phyloP scores from a whole-genome alignment of 2,797 vertebrate genomes.

The Syngnathus acus region DNA sequence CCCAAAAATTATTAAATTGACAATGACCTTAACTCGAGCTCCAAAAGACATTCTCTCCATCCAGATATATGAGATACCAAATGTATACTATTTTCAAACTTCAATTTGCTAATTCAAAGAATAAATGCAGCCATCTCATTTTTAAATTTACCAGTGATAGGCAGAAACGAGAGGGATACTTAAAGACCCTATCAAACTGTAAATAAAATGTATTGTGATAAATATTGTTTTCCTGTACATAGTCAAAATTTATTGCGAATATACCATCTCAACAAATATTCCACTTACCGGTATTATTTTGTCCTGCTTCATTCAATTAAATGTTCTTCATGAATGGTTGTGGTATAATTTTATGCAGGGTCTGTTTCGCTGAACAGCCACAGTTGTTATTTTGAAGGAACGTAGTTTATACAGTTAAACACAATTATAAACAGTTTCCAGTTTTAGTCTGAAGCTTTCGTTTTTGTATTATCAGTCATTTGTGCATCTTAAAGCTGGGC shows the following conservation, averaged over 20 bases:
- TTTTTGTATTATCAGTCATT: slow-evolving; percentile 49
- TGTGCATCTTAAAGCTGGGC: slow-evolving; percentile 41
- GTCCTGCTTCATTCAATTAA: slow-evolving; percentile 42
- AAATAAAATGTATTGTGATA: slow-evolving; percentile 78
- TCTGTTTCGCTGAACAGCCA: slow-evolving; percentile 43
- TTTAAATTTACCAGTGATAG: slow-evolving; percentile 11
- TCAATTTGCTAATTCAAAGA: slow-evolving; percentile 12
- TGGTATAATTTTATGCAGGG: slow-evolving; percentile 63
- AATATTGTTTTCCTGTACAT: slow-evolving; percentile 73
- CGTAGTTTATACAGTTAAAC: slow-evolving; percentile 48
- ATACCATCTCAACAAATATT: slow-evolving; percentile 43
- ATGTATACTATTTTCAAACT: background rate
- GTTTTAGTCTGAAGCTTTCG: slow-evolving; percentile 55
- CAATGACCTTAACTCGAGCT: background rate
- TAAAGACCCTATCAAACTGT: slow-evolving; percentile 58
- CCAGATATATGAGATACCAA: background rate
- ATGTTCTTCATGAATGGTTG: slow-evolving; percentile 49
- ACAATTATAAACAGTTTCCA: slow-evolving; percentile 30
- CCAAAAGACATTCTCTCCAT: background rate
- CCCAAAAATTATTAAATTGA: slow-evolving; percentile 72
- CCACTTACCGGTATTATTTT: slow-evolving; percentile 38
- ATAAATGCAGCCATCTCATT: slow-evolving; percentile 37
- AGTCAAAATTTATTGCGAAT: slow-evolving; percentile 69
- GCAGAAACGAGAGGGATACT: slow-evolving; percentile 27
- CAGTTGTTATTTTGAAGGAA: slow-evolving; percentile 54